phyloP scores from a whole-genome alignment of 2,113 vertebrate genomes.

The Pachyramphus minor region DNA sequence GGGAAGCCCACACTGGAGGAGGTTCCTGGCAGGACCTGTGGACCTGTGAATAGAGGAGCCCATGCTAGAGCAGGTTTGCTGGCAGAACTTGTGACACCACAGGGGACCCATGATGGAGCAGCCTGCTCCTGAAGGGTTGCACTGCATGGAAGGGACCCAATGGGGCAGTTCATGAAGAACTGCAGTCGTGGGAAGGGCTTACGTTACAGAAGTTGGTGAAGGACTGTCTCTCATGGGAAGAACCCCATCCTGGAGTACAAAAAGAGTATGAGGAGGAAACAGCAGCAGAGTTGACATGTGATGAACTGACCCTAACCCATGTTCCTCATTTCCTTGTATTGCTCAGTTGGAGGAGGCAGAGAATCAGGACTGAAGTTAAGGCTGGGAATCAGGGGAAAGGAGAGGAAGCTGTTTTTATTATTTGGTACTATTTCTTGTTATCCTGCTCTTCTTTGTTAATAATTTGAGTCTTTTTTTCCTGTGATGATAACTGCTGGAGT shows the following conservation, averaged over 20 bases:
- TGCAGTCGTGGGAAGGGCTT: accelerated
- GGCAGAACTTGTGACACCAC: background rate
- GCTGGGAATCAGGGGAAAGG: background rate
- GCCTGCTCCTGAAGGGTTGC: background rate
- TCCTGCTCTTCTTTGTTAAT: background rate
- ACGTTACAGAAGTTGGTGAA: background rate
- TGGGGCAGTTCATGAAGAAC: background rate
- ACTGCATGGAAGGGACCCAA: background rate
- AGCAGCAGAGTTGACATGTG: background rate
- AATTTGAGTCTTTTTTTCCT: background rate
- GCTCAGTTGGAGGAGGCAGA: background rate
- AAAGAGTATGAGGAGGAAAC: background rate
- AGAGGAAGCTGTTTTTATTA: background rate
- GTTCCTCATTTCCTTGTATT: background rate
- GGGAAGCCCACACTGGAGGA: background rate
- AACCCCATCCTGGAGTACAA: background rate
- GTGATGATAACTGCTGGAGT: background rate
- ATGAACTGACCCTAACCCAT: background rate
- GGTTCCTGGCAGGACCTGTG: background rate
- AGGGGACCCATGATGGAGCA: accelerated
- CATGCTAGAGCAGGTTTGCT: background rate
- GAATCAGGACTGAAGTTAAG: background rate
- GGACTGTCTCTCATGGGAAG: too few relatives aligned
- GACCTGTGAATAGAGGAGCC: background rate
- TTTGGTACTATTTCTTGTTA: background rate